Conservation (phyloP, 2,113 vertebrate genomes). For the Gadus chalcogrammus region DNA sequence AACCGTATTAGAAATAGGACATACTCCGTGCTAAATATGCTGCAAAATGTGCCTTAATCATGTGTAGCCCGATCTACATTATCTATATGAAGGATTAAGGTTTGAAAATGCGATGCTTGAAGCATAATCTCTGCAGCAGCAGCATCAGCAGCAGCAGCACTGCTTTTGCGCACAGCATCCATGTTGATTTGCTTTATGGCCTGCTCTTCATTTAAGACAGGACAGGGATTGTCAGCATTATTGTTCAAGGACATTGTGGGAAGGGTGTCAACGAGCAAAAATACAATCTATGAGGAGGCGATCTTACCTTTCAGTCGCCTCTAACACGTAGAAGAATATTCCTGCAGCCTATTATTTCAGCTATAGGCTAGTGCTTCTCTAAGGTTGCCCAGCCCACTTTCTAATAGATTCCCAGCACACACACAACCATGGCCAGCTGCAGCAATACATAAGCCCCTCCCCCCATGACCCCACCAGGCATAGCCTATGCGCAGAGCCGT, state of each 20-base stretch:
- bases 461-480: slow-evolving; percentile 10
- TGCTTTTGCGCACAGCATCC: slow-evolving; percentile 66
- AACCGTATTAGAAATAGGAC: no score
- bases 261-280: background rate
- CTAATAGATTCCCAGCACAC: slow-evolving; percentile 30
- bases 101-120: slow-evolving; percentile 23
- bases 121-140: slow-evolving; percentile 52
- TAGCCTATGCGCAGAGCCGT: no score
- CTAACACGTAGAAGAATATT: slow-evolving; percentile 35
- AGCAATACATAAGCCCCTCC: slow-evolving; percentile 54
- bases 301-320: slow-evolving; percentile 58
- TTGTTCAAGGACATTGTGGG: slow-evolving; percentile 46
- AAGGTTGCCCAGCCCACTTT: slow-evolving; percentile 45
- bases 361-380: slow-evolving; percentile 42
- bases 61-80: no score
- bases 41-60: no score
- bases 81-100: slow-evolving; percentile 35
- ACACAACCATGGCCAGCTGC: slow-evolving; percentile 66
- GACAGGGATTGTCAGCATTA: slow-evolving; percentile 48
- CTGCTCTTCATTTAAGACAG: slow-evolving; percentile 50
- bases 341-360: slow-evolving; percentile 22
- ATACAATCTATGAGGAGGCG: background rate
- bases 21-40: no score
- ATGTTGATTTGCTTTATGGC: slow-evolving; percentile 68
- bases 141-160: slow-evolving; percentile 1